phyloP scores from a whole-genome alignment of 1,140 invertebrate species.

The Leptinotarsa undecemlineata region DNA sequence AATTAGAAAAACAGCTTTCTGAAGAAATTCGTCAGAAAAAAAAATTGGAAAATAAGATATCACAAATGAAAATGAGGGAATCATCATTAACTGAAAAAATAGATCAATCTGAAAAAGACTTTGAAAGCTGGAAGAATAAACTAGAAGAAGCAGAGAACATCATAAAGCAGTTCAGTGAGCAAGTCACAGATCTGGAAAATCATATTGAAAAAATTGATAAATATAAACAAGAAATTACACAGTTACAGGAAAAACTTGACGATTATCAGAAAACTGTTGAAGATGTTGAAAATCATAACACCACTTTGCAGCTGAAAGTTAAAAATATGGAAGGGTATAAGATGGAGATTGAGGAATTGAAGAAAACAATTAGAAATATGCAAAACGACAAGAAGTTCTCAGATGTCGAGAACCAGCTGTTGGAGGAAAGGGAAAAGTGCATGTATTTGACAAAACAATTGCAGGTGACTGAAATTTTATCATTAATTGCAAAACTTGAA shows the following conservation, averaged over 20 bases:
- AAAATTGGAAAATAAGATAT: constrained; percentile 37
- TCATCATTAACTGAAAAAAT: constrained; percentile 35
- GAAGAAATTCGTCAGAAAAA: constrained; percentile 42
- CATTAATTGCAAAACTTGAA: neutral
- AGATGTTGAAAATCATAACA: constrained; percentile 40
- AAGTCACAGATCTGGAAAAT: constrained; percentile 33
- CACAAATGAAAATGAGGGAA: constrained; percentile 32
- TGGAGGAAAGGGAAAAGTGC: constrained; percentile 39
- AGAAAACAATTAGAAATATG: constrained; percentile 53
- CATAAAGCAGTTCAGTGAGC: constrained; percentile 32
- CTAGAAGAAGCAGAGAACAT: constrained; percentile 32
- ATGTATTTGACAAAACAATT: constrained; percentile 38
- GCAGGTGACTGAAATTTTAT: constrained; percentile 23
- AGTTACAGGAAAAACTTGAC: constrained; percentile 32
- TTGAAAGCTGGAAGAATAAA: constrained; percentile 27
- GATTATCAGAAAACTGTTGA: constrained; percentile 37
- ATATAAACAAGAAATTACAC: constrained; percentile 36
- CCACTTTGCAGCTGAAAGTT: constrained; percentile 43
- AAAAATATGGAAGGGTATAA: constrained; percentile 54
- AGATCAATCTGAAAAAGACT: constrained; percentile 34
- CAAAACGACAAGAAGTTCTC: constrained; percentile 47
- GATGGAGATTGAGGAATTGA: constrained; percentile 58
- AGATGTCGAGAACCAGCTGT: constrained; percentile 43
- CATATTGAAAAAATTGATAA: constrained; percentile 36
- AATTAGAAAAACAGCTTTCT: constrained; percentile 43